These are phyloP conservation scores for Sesia bembeciformis DNA, from an alignment of 2,888 invertebrate genomes.

Conservation along the genomic window DNA sequence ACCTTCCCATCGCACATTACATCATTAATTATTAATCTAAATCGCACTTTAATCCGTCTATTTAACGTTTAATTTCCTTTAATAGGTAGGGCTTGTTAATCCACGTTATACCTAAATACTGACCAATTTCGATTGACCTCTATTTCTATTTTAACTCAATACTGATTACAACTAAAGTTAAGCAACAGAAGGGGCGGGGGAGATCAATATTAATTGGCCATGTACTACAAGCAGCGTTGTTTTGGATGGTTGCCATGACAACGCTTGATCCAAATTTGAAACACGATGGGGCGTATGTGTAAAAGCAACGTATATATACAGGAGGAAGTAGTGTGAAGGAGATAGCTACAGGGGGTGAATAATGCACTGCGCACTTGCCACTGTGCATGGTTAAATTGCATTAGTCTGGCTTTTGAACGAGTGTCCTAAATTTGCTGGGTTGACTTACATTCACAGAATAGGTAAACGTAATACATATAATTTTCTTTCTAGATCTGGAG, in stretches of 20 bases:
- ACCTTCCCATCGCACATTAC: slow-evolving; percentile 5
- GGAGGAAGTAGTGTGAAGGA: slow-evolving; percentile 16
- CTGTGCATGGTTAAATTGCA: slow-evolving; percentile 56
- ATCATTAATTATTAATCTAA: slow-evolving; percentile 32
- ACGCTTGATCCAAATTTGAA: slow-evolving; percentile 49
- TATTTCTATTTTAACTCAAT: slow-evolving; percentile 9
- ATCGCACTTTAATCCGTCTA: slow-evolving; percentile 41
- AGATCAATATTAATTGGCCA: slow-evolving; percentile 40
- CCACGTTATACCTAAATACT: slow-evolving; percentile 5
- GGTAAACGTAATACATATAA: neutral
- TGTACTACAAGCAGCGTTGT: slow-evolving; percentile 34
- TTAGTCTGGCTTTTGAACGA: slow-evolving; percentile 41
- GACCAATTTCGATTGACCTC: slow-evolving; percentile 33
- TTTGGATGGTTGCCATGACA: slow-evolving; percentile 56
- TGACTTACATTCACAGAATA: neutral
- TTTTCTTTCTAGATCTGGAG: too few relatives aligned
- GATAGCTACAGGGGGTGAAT: slow-evolving; percentile 34
- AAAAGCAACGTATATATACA: slow-evolving; percentile 18
- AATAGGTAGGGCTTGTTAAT: slow-evolving; percentile 26
- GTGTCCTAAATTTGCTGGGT: slow-evolving; percentile 22
- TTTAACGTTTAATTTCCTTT: slow-evolving; percentile 47
- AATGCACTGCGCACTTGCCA: slow-evolving; percentile 49
- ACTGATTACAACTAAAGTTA: neutral
- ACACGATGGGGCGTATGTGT: slow-evolving; percentile 36
- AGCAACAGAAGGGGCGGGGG: slow-evolving; percentile 8